Evolutionary conservation across 2,113 vertebrate genomes (phyloP).

Genomic region (Bubalus kerabau): DNA sequence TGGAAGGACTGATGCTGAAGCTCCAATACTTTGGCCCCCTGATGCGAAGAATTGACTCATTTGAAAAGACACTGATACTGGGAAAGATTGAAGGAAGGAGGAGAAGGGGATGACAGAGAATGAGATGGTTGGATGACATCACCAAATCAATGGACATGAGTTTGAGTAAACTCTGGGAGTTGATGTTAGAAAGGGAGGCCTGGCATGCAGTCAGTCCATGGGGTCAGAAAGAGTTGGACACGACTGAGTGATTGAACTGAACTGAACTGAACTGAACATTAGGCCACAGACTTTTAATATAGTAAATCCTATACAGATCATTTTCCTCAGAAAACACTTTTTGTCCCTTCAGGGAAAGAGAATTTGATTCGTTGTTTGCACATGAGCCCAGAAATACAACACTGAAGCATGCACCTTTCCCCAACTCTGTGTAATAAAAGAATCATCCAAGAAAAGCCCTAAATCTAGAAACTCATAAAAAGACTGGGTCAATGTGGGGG

Average conservation of each 20-base stretch:
- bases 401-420: neutral
- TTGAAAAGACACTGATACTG: neutral
- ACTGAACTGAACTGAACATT: neutral
- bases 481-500: neutral
- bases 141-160: neutral
- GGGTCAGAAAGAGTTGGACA: neutral
- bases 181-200: neutral
- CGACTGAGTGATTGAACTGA: accelerated
- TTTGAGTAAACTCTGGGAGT: accelerated
- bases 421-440: neutral
- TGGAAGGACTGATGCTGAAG: neutral
- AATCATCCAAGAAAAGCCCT: neutral
- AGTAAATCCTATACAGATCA: neutral
- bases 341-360: neutral
- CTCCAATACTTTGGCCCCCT: neutral
- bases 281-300: neutral
- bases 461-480: neutral
- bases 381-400: neutral
- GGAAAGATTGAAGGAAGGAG: neutral
- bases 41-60: neutral
- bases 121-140: neutral
- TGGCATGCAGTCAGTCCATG: neutral
- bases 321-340: neutral
- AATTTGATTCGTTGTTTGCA: neutral
- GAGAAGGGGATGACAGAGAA: neutral